Conservation (phyloP, 2,888 invertebrate genomes). For the Carabus problematicus region DNA sequence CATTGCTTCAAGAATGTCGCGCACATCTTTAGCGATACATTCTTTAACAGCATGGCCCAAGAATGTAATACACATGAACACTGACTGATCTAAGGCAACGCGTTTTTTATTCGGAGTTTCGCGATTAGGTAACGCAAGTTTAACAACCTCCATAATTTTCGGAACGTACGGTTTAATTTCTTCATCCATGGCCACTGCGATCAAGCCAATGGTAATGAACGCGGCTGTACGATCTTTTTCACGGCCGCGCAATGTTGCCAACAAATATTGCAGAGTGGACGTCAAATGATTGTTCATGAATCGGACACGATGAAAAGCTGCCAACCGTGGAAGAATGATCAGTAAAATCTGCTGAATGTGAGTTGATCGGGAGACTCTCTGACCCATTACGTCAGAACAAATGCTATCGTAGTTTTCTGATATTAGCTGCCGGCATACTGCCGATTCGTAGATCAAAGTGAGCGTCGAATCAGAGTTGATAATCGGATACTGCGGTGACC, state of each 20-base stretch:
- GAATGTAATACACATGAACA: slow-evolving; percentile 93
- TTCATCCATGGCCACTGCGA: slow-evolving; percentile 86
- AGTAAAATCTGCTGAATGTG: slow-evolving; percentile 89
- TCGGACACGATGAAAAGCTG: slow-evolving; percentile 86
- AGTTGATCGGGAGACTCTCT: slow-evolving; percentile 74
- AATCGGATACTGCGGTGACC: slow-evolving; percentile 51
- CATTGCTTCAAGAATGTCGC: slow-evolving; percentile 89
- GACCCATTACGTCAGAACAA: slow-evolving; percentile 80
- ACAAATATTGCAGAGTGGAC: slow-evolving; percentile 78
- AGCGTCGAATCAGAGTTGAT: slow-evolving; percentile 64
- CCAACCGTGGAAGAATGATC: slow-evolving; percentile 86
- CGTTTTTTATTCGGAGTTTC: slow-evolving; percentile 81
- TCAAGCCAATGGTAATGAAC: slow-evolving; percentile 88
- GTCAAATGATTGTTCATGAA: slow-evolving; percentile 80
- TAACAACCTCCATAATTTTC: slow-evolving; percentile 80
- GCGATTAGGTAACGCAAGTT: slow-evolving; percentile 67
- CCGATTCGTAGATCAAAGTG: slow-evolving; percentile 80
- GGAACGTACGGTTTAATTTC: slow-evolving; percentile 82
- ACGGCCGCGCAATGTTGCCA: slow-evolving; percentile 77
- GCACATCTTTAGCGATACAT: slow-evolving; percentile 78
- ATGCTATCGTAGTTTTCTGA: slow-evolving; percentile 83
- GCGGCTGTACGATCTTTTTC: slow-evolving; percentile 88
- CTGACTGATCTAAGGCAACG: slow-evolving; percentile 79
- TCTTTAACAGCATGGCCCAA: slow-evolving; percentile 85
- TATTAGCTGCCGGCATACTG: slow-evolving; percentile 83